Base-by-base conservation (phyloP, 2,113 vertebrate genomes). In the Lota lota region DNA sequence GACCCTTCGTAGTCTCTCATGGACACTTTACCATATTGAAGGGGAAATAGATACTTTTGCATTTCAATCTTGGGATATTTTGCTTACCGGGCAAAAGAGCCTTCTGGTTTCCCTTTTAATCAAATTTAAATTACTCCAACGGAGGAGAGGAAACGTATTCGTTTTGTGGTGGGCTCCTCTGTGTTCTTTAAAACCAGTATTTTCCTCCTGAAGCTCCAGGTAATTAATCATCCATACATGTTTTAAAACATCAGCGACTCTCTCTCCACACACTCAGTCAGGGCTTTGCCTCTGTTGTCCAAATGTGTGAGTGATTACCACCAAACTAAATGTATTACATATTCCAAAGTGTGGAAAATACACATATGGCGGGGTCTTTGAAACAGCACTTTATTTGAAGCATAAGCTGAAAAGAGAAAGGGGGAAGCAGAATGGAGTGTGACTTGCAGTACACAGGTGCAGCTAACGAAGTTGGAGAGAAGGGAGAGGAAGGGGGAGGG, bases 151-250 rank as follows among this genome's bases (percentile, higher is more conserved):
- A 83, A 86, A 88, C 77, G n/a, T 75, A 68, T 64, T 77, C 70
- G 22, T 88, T 89, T 82, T 83, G 73, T 76, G 53, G 78, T 60
- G 28, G 69, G 63, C 74, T 87, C 69, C 75, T 79, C 73, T 85
- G 69, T 83, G 80, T 85, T 88, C 83, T 86, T 80, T 81, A 83
- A 88, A 91, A 88, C 78, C 76, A 64, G 77, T 87, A 86, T 89
- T 90, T 90, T 90, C 83, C 75, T 76, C 83, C 71, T 70, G 83
- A 65, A 79, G 73, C 78, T 85, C 81, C 83, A 85, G 84, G 86
- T 87, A 91, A 91, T 92, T 91, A 90, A 88, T 90, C 86, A 91
- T 89, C 86, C 80, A 84, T 90, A 87, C 82, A 87, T 85, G 81
- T 88, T 90, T 90, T 87, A 85, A 92, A 90, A 89, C 82, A 88